Evolutionary conservation across 2,797 vertebrate species (phyloP).

Genomic region (Brachyrhaphis roseni): DNA sequence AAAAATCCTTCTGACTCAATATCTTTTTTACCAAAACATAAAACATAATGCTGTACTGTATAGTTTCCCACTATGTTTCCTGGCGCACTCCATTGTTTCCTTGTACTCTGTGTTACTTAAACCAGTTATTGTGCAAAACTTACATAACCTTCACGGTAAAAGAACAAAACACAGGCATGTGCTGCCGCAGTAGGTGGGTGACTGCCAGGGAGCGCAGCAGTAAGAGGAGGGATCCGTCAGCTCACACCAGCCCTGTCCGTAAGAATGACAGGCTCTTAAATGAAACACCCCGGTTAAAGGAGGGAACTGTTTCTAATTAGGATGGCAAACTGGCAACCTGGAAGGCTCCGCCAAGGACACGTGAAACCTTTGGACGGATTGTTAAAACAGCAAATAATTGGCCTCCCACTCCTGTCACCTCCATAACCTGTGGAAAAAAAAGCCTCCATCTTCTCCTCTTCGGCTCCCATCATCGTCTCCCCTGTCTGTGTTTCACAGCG

Average conservation of each 20-base stretch:
- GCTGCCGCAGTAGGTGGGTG: constrained; percentile 19
- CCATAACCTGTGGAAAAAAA: constrained; percentile 26
- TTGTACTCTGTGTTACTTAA: constrained; percentile 19
- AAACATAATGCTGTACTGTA: constrained; percentile 2
- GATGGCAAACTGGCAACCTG: constrained; percentile 25
- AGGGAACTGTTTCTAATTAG: constrained; percentile 65
- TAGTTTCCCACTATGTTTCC: constrained; percentile 7
- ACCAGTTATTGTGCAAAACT: constrained; percentile 25
- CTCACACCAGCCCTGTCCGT: constrained; percentile 45
- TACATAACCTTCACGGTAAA: constrained; percentile 17
- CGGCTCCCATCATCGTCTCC: constrained; percentile 51
- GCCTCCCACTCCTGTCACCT: constrained; percentile 22
- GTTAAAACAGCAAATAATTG: constrained; percentile 41
- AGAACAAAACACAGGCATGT: constrained; percentile 19
- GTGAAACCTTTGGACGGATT: constrained; percentile 27
- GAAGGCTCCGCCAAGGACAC: constrained; percentile 31
- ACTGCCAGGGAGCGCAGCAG: constrained; percentile 16
- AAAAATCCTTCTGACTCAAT: neutral
- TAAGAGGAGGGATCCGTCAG: constrained; percentile 40
- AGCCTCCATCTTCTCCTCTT: constrained; percentile 30
- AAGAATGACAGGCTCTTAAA: constrained; percentile 47
- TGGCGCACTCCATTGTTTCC: neutral
- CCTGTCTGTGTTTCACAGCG: constrained; percentile 46
- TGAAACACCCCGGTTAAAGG: constrained; percentile 66
- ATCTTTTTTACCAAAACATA: neutral